Base-by-base conservation (phyloP, 1,140 invertebrate species). In the Aleiodes sp. region DNA sequence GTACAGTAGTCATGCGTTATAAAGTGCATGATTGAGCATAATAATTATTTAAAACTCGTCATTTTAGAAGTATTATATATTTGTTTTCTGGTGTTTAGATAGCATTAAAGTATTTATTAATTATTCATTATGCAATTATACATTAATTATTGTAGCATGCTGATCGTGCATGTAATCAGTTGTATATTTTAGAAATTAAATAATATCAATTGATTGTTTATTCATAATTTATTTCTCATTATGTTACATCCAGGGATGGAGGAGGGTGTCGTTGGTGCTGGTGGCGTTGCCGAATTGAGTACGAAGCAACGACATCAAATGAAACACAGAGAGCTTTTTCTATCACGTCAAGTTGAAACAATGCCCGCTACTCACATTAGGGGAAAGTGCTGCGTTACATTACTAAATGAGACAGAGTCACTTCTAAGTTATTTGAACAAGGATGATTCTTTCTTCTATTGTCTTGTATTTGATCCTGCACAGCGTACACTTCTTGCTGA, bases 401-500 rank as follows among this genome's bases (percentile, higher is more conserved):
- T 99, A 66, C 92, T 99, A 82, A 99, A 99, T 88, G 98, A 99
- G 90, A 98, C 97, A 57, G 98, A 99, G 88, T 95, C 95, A 73
- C 88, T 98, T 75, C 88, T 93, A 76, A 97, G 95, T 83, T 99
- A 99, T 89, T 90, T 99, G 73, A 96, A 96, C 87, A 97, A 96
- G 90, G 97, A 99, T 90, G 97, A 99, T 87, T 94, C 95, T 82
- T 99, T 99, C 90, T 99, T 99, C 87, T 99, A 99, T 88, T 99
- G 98, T 83, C 90, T 99, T 84, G 98, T 99, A 72, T 99, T 98
- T 87, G 98, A 99, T 90, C 98, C 98, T 70, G 92, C 95, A 85
- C 96, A 99, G 88, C 98, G 98, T 88, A 99, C 98, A 78, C 89
- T 99, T 79, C 90, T 99, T 80, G 98, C 98, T 75, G 98, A 99